Conservation (phyloP, 2,797 vertebrate species). For the Melanotaenia nigrans region DNA sequence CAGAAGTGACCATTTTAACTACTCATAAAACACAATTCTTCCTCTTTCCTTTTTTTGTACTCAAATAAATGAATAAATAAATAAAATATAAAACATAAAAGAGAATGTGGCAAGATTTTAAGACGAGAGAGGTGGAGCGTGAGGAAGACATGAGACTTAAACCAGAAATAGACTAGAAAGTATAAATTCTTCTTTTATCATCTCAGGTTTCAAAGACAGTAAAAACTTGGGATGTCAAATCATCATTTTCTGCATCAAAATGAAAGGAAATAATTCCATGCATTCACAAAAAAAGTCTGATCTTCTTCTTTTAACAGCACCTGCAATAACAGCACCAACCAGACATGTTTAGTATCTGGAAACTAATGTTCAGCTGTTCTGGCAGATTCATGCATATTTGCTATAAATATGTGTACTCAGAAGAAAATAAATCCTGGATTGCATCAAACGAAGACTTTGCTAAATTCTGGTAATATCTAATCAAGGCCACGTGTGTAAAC, state of each 20-base stretch:
- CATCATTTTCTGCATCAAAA: neutral
- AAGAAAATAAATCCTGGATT: neutral
- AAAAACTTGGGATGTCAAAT: neutral
- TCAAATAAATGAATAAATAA: conserved; percentile 8
- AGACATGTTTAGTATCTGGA: neutral
- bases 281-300: neutral
- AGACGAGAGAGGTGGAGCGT: conserved; percentile 64
- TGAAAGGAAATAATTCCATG: neutral
- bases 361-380: conserved; percentile 2
- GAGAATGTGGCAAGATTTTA: conserved; percentile 79
- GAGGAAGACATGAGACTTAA: conserved; percentile 37
- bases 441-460: conserved; percentile 11
- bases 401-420: neutral
- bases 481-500: neutral
- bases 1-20: conserved; percentile 78
- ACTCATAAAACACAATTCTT: conserved; percentile 81
- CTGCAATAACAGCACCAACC: too few species aligned
- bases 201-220: conserved; percentile 6
- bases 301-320: neutral
- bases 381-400: neutral
- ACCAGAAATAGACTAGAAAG: neutral
- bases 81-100: neutral
- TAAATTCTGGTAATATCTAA: neutral
- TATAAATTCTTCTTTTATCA: conserved; percentile 26
- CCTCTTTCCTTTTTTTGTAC: conserved; percentile 74